Conservation (phyloP, 2,113 vertebrate species). For the Mesitornis unicolor region DNA sequence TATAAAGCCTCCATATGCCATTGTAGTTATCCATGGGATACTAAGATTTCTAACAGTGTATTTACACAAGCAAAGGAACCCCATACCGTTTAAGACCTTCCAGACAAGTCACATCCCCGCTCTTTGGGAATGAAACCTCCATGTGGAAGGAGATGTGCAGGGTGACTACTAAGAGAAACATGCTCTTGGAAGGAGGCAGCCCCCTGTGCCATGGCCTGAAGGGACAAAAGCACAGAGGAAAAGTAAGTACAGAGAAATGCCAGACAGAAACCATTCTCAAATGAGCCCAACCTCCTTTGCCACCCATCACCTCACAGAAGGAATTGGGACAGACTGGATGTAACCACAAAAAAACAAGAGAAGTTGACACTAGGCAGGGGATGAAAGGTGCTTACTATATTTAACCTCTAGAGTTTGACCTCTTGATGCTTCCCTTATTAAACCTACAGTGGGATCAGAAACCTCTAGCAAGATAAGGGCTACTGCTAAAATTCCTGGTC, state of each 20-base stretch:
- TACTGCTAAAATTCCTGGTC: background rate
- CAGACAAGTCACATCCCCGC: background rate
- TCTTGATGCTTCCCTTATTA: background rate
- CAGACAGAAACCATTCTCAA: background rate
- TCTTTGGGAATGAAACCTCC: background rate
- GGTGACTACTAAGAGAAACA: background rate
- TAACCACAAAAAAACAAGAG: background rate
- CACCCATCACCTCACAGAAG: background rate
- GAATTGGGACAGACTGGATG: background rate
- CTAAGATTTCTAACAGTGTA: background rate
- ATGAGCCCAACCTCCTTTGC: background rate
- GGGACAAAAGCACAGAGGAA: background rate
- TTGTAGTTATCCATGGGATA: background rate
- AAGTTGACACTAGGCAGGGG: background rate
- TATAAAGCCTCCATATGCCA: background rate
- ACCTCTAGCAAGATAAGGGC: background rate
- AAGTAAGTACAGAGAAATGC: background rate
- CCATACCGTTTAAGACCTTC: background rate
- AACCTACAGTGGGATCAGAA: background rate
- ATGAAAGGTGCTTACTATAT: background rate
- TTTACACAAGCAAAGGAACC: background rate
- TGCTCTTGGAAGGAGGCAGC: background rate
- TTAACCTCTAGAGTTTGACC: background rate
- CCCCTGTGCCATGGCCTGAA: background rate
- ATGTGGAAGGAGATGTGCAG: accelerated